Evolutionary conservation across 2,113 vertebrate genomes (phyloP), one percentile per base, ranked within the genome.

Genomic region (Chionis minor): DNA sequence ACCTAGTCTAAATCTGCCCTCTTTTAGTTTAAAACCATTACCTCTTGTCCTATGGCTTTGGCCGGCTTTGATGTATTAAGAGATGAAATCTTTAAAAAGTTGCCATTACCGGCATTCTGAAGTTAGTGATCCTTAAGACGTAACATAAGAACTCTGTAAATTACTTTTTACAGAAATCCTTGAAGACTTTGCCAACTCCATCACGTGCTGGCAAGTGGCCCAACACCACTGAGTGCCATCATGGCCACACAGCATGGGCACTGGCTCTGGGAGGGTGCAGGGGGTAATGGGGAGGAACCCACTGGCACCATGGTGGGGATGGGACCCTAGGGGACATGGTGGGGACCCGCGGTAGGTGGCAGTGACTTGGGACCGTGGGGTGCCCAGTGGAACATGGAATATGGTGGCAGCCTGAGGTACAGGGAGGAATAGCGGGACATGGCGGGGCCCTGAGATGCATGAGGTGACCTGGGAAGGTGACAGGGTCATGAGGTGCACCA

Each of bases 161-260:
- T 49, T 49, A 49, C 21, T 22, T 49, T 49, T 49, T 22, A 49
- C 47, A 49, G 47, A 49, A 49, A 49, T 22, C 47, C 47, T 49
- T 49, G 21, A 49, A 49, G 21, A 49, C 21, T 49, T 49, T 22
- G 47, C 21, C 47, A 49, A 49, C 47, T 49, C 47, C 21, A 55
- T 63, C 20, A 19, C 19, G 2, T 3, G 4, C 20, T 2, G 4
- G 33, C n/a, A 1, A 0, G 61, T 42, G 62, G 67, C 38, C 28
- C 86, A 40, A 23, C 35, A 32, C 1, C 0, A 2, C 74, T 2
- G 3, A 16, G 10, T 11, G 52, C 28, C 59, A 42, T 16, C 2
- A 0, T 0, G 5, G 59, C 19, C 56, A 16, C 42, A 12, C 27
- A 23, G 33, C n/a, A 8, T 3, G 24, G 14, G 32, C 19, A 54